phyloP scores from a whole-genome alignment of 1,140 invertebrate species.

The Dendrolimus punctatus region DNA sequence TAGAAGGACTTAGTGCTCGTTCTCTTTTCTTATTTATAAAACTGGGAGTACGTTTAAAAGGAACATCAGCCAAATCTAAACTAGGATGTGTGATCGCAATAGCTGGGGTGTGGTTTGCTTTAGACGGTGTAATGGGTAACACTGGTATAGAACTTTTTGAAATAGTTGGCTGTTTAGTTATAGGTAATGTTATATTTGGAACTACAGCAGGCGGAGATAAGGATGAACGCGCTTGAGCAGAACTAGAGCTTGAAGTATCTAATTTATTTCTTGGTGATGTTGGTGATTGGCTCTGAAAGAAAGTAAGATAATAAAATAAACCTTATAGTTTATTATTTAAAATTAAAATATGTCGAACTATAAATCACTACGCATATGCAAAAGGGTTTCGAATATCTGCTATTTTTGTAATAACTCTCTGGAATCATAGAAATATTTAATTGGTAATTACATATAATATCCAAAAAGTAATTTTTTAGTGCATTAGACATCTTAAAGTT shows the following conservation, averaged over 20 bases:
- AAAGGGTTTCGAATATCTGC: no score
- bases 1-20: conserved; percentile 65
- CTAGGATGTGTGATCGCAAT: conserved; percentile 69
- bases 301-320: neutral
- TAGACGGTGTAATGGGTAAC: conserved; percentile 40
- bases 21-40: conserved; percentile 68
- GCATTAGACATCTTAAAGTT: no score
- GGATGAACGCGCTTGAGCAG: conserved; percentile 40
- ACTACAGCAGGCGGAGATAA: conserved; percentile 60
- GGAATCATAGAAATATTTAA: no score
- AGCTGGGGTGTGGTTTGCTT: conserved; percentile 59
- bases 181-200: conserved; percentile 50
- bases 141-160: conserved; percentile 31
- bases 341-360: no score
- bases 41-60: conserved; percentile 63
- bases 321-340: no score
- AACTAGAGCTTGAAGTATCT: conserved; percentile 53
- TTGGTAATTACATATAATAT: no score
- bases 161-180: conserved; percentile 66
- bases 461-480: no score
- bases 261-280: conserved; percentile 68
- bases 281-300: conserved; percentile 63
- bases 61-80: conserved; percentile 58
- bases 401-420: no score
- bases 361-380: no score